A percentile compares a stretch with the other conserved stretches of the same genome.
phyloP scores from a whole-genome alignment of 1,140 invertebrate species.

The Octopus bimaculoides region DNA sequence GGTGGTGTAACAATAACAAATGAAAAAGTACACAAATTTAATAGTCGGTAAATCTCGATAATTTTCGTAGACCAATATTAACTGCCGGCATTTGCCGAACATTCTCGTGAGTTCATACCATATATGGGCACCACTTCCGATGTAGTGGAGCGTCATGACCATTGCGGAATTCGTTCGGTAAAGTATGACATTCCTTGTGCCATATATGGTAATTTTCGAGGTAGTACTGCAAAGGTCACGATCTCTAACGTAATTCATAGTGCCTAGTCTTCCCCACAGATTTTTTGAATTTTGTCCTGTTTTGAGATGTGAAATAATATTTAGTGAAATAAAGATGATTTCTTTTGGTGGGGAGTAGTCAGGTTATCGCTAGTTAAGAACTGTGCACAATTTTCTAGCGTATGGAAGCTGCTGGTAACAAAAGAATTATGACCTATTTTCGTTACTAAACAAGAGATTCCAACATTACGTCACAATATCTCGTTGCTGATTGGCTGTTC shows the following conservation, averaged over 20 bases:
- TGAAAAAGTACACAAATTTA: background rate
- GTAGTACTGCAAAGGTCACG: slow-evolving; percentile 22
- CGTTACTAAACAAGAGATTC: slow-evolving; percentile 3
- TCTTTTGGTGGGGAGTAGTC: no score
- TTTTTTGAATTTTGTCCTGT: no score
- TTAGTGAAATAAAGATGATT: no score
- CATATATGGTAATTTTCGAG: slow-evolving; percentile 43
- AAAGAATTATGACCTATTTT: slow-evolving; percentile 11
- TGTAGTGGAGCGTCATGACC: slow-evolving; percentile 12
- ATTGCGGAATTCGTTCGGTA: slow-evolving; percentile 24
- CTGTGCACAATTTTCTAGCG: background rate
- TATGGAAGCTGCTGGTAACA: background rate
- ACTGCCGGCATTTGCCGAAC: background rate
- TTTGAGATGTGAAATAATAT: no score
- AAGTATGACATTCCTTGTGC: slow-evolving; percentile 31
- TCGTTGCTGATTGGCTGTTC: slow-evolving; percentile 55
- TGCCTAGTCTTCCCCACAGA: no score
- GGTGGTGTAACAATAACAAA: background rate
- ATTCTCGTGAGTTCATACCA: slow-evolving; percentile 13
- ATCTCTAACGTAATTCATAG: slow-evolving; percentile 18
- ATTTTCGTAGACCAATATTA: background rate
- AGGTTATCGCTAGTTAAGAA: background rate
- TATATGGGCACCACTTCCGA: slow-evolving; percentile 11
- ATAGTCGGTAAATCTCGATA: background rate
- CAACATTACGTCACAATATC: slow-evolving; percentile 37